These are phyloP conservation scores for Marmota flaviventris DNA, from an alignment of 2,113 vertebrate genomes.

Conservation along the genomic window DNA sequence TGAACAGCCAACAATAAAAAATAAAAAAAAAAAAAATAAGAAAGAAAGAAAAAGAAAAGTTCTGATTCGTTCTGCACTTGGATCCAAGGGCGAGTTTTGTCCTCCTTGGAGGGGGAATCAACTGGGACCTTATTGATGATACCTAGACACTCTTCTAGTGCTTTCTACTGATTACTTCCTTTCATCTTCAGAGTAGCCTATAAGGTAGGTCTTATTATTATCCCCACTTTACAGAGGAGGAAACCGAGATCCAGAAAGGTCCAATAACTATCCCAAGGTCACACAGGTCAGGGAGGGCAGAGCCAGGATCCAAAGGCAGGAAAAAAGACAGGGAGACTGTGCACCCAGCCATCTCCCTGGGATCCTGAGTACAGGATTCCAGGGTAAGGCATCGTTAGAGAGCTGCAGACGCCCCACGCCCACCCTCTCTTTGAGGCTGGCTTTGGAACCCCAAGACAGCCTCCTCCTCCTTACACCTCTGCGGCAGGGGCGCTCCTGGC, in stretches of 20 bases:
- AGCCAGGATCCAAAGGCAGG: not conserved
- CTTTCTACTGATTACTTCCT: not conserved
- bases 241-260: not conserved
- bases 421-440: accelerated
- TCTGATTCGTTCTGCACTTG: slow-evolving; percentile 38
- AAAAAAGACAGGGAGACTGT: not conserved
- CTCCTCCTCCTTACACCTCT: not conserved
- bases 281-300: not conserved
- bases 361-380: not conserved
- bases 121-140: not conserved
- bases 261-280: slow-evolving; percentile 45
- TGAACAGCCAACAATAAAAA: too few relatives aligned
- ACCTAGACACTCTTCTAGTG: not conserved
- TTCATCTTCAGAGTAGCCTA: slow-evolving; percentile 6
- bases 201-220: not conserved
- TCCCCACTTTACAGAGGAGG: slow-evolving; percentile 14
- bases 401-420: not conserved
- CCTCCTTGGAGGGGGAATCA: not conserved
- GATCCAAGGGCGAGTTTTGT: not conserved
- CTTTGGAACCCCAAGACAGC: not conserved
- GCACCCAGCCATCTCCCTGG: not conserved
- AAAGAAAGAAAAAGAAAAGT: not conserved
- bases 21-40: too few relatives aligned
- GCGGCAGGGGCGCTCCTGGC: not conserved
- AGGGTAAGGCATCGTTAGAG: not conserved